Evolutionary conservation across 2,888 invertebrate genomes (phyloP).

Genomic region (Cremastobaeus sp.): DNA sequence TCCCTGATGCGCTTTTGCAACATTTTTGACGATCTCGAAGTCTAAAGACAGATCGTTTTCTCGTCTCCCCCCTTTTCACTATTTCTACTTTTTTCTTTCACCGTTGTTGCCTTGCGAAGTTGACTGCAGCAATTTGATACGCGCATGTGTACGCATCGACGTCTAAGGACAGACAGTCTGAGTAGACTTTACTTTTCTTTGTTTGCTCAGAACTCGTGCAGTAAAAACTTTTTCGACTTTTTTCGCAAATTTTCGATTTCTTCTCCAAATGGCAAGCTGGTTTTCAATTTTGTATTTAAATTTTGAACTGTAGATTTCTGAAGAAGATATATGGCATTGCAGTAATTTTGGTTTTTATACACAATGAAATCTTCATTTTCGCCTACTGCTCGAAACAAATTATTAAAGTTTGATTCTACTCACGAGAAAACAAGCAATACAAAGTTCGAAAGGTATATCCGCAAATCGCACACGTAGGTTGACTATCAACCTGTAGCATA

Average conservation of each 20-base stretch:
- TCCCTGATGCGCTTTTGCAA: conserved; percentile 60
- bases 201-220: conserved; percentile 62
- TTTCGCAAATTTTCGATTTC: conserved; percentile 14
- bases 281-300: conserved; percentile 4
- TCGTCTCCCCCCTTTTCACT: neutral
- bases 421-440: conserved; percentile 58
- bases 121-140: conserved; percentile 60
- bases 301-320: too few relatives aligned
- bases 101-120: conserved; percentile 40
- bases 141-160: conserved; percentile 59
- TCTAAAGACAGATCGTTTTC: conserved; percentile 44
- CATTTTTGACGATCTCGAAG: conserved; percentile 56
- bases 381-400: conserved; percentile 40
- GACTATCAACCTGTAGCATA: conserved; percentile 57
- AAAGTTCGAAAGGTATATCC: conserved; percentile 57
- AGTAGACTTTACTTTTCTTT: conserved; percentile 66
- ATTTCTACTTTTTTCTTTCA: conserved; percentile 23
- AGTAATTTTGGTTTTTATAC: too few relatives aligned
- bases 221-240: conserved; percentile 41
- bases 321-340: too few relatives aligned
- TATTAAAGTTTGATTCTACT: conserved; percentile 59
- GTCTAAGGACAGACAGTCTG: conserved; percentile 58
- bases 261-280: too few relatives aligned
- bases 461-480: conserved; percentile 58
- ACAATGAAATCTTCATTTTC: conserved; percentile 28